A percentile compares a stretch with the other conserved stretches of the same genome.
Evolutionary conservation across 2,888 invertebrate species (phyloP).

Genomic region (Stenolophus ochropezus): DNA sequence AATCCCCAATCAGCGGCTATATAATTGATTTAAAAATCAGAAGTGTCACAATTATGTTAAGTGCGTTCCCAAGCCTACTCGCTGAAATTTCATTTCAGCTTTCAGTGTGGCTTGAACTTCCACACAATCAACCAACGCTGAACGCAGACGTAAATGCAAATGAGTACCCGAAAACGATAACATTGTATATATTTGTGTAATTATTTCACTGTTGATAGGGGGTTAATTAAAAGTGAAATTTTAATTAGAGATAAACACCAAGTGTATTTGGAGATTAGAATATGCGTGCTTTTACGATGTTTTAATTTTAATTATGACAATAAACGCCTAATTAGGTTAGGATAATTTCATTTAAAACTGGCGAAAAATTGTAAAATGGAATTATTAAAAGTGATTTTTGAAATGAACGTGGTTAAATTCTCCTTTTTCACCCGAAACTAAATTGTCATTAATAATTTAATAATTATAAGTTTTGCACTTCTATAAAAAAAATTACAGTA

Average conservation of each 20-base stretch:
- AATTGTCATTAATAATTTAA: too few species aligned
- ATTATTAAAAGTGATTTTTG: not conserved
- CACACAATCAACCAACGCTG: not conserved
- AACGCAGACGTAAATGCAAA: not conserved
- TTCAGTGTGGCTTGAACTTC: not conserved
- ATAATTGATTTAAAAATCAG: not conserved
- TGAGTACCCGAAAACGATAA: not conserved
- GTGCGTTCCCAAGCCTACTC: not conserved
- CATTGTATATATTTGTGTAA: not conserved
- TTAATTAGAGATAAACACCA: not conserved
- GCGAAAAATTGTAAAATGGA: not conserved
- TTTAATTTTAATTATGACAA: not conserved
- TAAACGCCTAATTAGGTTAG: not conserved
- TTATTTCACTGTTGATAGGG: not conserved
- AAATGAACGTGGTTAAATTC: too few species aligned
- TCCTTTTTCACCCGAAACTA: too few species aligned
- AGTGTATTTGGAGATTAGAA: not conserved
- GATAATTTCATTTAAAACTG: not conserved
- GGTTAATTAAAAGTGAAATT: not conserved
- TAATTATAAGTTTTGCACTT: too few species aligned
- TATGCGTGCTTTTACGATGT: not conserved
- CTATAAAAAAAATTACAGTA: too few species aligned
- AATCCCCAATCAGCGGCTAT: not conserved
- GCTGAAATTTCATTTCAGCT: not conserved
- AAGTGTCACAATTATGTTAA: constrained; percentile 3